Evolutionary conservation across 1,140 invertebrate genomes (phyloP), one percentile per base, ranked within the genome.

Genomic region (Dufourea novaeangliae): DNA sequence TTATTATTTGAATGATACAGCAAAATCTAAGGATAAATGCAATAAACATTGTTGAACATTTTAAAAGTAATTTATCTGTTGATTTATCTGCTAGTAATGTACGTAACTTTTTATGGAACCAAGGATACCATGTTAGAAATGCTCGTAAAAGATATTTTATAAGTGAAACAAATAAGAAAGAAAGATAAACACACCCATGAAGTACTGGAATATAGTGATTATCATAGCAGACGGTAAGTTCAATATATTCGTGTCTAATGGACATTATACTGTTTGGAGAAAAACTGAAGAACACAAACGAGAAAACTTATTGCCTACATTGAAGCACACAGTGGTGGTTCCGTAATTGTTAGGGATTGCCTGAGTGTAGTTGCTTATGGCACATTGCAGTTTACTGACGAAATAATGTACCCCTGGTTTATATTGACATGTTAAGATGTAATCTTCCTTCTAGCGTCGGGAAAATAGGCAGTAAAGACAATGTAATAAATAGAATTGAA

Each of bases 261-360:
- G 41, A 25, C 41, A 20, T 22, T 50, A 1, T 10, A 41, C 17
- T 6, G 14, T 61, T 12, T 46, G 14, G 1, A 68, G 34, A 66
- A 32, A 50, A 50, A 52, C 56, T 27, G 32, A 22, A 68, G 32
- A 56, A 39, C 32, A 14, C 29, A 39, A 20, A 46, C 6, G 10
- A 37, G 17, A 56, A 54, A 68, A 37, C 10, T 64, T 64, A 46
- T 22, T 2, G 27, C 34, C 29, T 79, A 91, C 89, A 12, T 77
- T 92, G 1, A 92, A 92, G n/a, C n/a, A 78, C 88, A 90, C 71
- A 87, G 89, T 14, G 86, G 86, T 29, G 79, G 86, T 39, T 64
- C 52, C 11, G 68, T 91, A 20, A 86, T 92, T 85, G 81, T 91
- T n/a, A 92, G 88, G 86, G 90, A 87, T 1, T 91, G 77, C 72